A percentile compares a stretch with the other conserved stretches of the same genome.
Evolutionary conservation across 2,113 vertebrate species (phyloP).

Genomic region (Rhabdomys dilectus): DNA sequence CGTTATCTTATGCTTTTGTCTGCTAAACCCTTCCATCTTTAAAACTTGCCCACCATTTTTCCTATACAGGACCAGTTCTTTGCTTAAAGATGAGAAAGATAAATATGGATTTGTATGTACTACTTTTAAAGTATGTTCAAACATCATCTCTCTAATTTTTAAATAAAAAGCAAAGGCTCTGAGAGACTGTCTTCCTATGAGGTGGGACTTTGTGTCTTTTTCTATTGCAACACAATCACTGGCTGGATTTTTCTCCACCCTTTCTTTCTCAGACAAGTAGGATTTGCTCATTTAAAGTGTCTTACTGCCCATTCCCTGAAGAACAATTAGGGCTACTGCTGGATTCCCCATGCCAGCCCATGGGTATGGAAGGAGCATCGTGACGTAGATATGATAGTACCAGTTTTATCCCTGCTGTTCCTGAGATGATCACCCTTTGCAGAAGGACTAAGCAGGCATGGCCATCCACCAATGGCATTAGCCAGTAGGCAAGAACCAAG

Average conservation of each 20-base stretch:
- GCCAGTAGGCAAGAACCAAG: not conserved
- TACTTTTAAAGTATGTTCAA: not conserved
- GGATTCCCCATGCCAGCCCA: not conserved
- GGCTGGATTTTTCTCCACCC: not conserved
- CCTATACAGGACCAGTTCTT: not conserved
- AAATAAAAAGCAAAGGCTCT: not conserved
- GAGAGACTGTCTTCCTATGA: not conserved
- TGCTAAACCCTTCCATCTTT: not conserved
- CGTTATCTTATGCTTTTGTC: no score
- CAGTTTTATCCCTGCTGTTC: slow-evolving; percentile 44
- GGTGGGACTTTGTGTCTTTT: not conserved
- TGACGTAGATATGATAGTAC: slow-evolving; percentile 57
- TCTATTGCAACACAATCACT: not conserved
- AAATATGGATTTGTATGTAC: accelerated
- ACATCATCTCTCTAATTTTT: not conserved
- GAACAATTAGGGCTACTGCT: not conserved
- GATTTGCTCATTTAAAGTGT: not conserved
- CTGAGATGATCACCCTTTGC: slow-evolving; percentile 57
- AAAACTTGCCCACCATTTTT: not conserved
- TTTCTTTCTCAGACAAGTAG: not conserved
- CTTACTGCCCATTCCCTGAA: not conserved
- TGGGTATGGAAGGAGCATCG: not conserved
- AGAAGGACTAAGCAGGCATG: slow-evolving; percentile 63
- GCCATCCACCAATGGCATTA: slow-evolving; percentile 59
- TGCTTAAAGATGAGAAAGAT: not conserved